Base-by-base conservation (phyloP, 2,888 invertebrate species). In the Xylocampa areola region DNA sequence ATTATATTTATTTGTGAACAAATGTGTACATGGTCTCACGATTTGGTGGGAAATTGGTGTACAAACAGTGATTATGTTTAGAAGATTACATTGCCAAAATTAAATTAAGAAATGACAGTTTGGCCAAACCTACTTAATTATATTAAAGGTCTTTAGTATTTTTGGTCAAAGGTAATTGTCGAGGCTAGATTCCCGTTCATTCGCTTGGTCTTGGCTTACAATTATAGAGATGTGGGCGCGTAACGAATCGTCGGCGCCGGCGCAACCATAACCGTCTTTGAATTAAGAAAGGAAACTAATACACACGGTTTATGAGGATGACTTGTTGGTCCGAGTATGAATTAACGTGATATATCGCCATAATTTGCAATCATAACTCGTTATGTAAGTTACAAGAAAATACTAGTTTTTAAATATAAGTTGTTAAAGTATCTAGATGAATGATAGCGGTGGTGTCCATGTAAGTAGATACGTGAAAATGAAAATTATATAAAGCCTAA, bases 191-290 rank as follows among this genome's bases (percentile, higher is more conserved):
- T 67, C 62, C 62, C 29, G 65, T 73, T 77, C 84, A 76, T 82
- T 85, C 82, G 84, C 83, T 54, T 44, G 61, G 61, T 66, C 67
- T 66, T 63, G 66, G 62, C 70, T 69, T 67, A 79, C 80, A 82
- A 82, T 85, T 81, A 81, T 68, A 76, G 41, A 68, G 76, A 65
- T 57, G 88, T 81, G 80, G 82, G 81, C 73, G 86, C 82, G 77
- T 80, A 69, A 78, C 87, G 81, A 87, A 86, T 85, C 72, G 53
- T 60, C 81, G 84, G 85, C 86, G 88, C 85, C 85, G 76, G 68
- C 73, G 72, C 74, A 67, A 67, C 81, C 80, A 77, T 83, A 81
- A 79, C 77, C 53, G 79, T 73, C 69, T 78, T 71, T 74, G 76
- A 73, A 77, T 79, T 72, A 73, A 76, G 73, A 80, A 80, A 68